phyloP scores from a whole-genome alignment of 2,113 vertebrate genomes.

The Morone saxatilis region DNA sequence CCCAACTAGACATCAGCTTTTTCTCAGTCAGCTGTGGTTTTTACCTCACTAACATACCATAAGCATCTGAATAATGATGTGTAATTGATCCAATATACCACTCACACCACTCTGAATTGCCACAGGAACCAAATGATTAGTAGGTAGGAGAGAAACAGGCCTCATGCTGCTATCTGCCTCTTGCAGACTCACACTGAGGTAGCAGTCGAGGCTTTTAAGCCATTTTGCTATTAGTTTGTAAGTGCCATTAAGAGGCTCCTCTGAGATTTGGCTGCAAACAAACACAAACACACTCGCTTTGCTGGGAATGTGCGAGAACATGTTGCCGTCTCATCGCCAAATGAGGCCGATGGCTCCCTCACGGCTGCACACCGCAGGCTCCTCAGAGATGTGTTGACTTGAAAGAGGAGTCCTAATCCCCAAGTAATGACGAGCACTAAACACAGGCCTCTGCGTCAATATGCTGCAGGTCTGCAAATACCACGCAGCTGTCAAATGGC shows the following conservation, averaged over 20 bases:
- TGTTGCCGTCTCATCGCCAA: slow-evolving; percentile 42
- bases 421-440: slow-evolving; percentile 63
- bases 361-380: slow-evolving; percentile 51
- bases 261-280: slow-evolving; percentile 68
- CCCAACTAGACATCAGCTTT: neutral
- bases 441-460: slow-evolving; percentile 51
- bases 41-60: neutral
- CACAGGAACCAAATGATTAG: slow-evolving; percentile 50
- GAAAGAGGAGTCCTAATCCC: slow-evolving; percentile 66
- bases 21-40: neutral
- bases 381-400: slow-evolving; percentile 64
- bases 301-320: slow-evolving; percentile 58
- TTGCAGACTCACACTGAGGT: slow-evolving; percentile 49
- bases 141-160: slow-evolving; percentile 27
- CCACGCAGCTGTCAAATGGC: slow-evolving; percentile 59
- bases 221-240: slow-evolving; percentile 71
- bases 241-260: slow-evolving; percentile 72
- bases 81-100: slow-evolving; percentile 1
- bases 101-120: slow-evolving; percentile 15
- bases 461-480: slow-evolving; percentile 56
- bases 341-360: slow-evolving; percentile 62
- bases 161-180: slow-evolving; percentile 35
- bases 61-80: neutral
- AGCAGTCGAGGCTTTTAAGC: slow-evolving; percentile 64
- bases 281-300: slow-evolving; percentile 52